A percentile compares a stretch with the other conserved stretches of the same genome.
Evolutionary conservation across 2,113 vertebrate species (phyloP).

Genomic region (Gasterosteus aculeatus): DNA sequence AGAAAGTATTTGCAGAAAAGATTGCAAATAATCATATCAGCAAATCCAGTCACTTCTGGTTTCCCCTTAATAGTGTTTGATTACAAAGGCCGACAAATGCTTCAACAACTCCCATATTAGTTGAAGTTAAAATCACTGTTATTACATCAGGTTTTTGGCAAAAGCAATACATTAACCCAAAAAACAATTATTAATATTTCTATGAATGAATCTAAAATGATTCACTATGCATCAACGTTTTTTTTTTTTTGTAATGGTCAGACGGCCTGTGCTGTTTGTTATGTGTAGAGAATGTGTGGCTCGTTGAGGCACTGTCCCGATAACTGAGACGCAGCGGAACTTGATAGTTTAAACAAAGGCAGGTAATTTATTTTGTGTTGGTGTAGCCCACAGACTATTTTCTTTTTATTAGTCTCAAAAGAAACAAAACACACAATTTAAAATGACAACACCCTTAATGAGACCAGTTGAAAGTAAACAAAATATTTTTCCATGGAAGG

Average conservation of each 20-base stretch:
- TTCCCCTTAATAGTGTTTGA: slow-evolving; percentile 12
- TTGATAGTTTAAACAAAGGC: neutral
- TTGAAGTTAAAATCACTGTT: neutral
- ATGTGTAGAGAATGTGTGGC: too few species aligned
- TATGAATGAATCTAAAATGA: too few species aligned
- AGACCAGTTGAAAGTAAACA: neutral
- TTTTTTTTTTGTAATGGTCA: too few species aligned
- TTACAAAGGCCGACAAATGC: neutral
- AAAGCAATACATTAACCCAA: too few species aligned
- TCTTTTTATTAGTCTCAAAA: neutral
- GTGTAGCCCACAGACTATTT: neutral
- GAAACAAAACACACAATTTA: neutral
- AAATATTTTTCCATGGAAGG: neutral
- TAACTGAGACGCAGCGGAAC: too few species aligned
- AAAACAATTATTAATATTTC: too few species aligned
- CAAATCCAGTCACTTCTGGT: slow-evolving; percentile 11
- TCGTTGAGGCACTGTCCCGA: too few species aligned
- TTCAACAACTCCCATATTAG: neutral
- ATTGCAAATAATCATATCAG: slow-evolving; percentile 7
- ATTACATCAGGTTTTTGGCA: neutral
- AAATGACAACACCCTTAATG: neutral
- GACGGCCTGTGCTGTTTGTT: too few species aligned
- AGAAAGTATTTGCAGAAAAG: neutral
- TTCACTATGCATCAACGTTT: too few species aligned
- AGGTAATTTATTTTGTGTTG: neutral